Evolutionary conservation across 2,888 invertebrate species (phyloP).

Genomic region (Arrhopalites spinosus): DNA sequence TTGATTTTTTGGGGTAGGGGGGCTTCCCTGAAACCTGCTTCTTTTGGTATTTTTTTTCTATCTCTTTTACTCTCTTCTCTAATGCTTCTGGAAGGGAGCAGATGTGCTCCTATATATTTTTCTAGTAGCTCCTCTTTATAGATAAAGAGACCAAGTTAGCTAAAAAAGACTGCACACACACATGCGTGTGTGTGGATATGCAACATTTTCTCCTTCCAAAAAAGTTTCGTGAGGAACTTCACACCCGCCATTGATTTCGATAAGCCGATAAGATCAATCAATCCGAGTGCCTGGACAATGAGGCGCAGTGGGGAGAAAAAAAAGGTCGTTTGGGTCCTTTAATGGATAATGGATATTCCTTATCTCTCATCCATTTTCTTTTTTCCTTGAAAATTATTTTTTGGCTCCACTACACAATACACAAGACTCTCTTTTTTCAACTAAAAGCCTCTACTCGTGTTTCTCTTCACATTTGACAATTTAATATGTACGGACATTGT

Average conservation of each 20-base stretch:
- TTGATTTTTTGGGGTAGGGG: not conserved
- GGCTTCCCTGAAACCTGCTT: not conserved
- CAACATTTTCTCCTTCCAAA: not conserved
- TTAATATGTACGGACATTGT: no score
- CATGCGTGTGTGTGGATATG: not conserved
- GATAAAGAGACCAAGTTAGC: not conserved
- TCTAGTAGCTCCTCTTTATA: not conserved
- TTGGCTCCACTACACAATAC: not conserved
- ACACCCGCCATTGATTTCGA: slow-evolving; percentile 35
- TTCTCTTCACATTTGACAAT: not conserved
- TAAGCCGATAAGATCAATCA: slow-evolving; percentile 35
- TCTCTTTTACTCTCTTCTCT: no score
- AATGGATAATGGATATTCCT: slow-evolving; percentile 16
- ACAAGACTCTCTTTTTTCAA: no score
- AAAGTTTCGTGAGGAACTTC: slow-evolving; percentile 18
- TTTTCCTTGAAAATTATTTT: slow-evolving; percentile 3
- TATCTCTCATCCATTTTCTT: slow-evolving; percentile 16
- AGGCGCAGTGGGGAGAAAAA: not conserved
- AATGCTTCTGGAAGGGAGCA: no score
- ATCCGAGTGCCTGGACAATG: slow-evolving; percentile 8
- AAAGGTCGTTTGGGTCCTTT: slow-evolving; percentile 27
- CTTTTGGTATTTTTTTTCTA: no score
- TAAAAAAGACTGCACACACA: not conserved
- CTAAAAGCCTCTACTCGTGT: not conserved
- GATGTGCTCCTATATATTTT: not conserved